Evolutionary conservation across 1,140 invertebrate species (phyloP), one percentile per base, ranked within the genome.

Genomic region (Drosophila arawakana): DNA sequence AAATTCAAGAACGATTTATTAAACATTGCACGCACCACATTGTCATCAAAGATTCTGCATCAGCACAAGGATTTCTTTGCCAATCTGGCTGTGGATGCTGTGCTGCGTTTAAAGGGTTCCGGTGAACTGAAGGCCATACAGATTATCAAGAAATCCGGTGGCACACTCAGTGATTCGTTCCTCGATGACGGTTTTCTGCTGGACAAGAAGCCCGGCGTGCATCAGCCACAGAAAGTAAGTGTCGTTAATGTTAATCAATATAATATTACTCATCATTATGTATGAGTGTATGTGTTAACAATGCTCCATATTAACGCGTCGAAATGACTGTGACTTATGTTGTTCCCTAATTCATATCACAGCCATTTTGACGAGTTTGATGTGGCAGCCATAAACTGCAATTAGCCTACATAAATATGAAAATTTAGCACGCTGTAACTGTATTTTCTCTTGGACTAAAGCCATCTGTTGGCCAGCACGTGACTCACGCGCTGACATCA

Each of bases 31-130:
- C 94, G 97, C 47, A 99, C 99, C 35, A 99, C 99, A 44, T 93
- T 99, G 0, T 99, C 98, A 86, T 99, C 98, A 0, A 99, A 99
- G 93, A 99, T 99, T 93, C 93, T 99, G 0, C 97, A 97, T 54
- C 98, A 99, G 88, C 97, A 99, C 91, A 99, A 99, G 93, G 98
- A 99, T 77, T 96, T 98, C 90, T 99, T 99, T 92, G 95, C 98
- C 66, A 97, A 98, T 73, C 94, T 99, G 50, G 97, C 98, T 57
- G 98, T 99, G 0, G 96, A 99, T 93, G 98, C 99, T 63, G 97
- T 99, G 10, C 91, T 99, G 3, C 94, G 99, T 86, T 93, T 99
- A 4, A 99, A 99, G 93, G 98, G 98, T 30, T 98, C 97, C 69
- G 98, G 97, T 18, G 98, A 99, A 93, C 93, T 99, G 6, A 96